phyloP scores from a whole-genome alignment of 2,797 vertebrate genomes.

The Melanotaenia parkinsoni region DNA sequence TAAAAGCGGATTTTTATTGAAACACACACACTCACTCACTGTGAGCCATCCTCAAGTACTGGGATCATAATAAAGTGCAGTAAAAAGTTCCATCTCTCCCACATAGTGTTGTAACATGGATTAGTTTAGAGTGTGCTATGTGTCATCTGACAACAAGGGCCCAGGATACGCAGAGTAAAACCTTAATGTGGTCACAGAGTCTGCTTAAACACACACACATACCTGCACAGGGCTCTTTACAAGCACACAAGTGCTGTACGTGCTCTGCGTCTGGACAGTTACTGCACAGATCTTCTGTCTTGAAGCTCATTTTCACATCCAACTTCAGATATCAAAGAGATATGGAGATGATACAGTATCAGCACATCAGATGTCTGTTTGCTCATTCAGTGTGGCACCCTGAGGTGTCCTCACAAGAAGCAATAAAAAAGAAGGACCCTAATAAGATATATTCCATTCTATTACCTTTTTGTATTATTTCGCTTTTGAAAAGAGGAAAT shows the following conservation, averaged over 20 bases:
- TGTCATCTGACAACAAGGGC: conserved; percentile 57
- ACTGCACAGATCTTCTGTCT: not conserved
- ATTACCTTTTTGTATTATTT: not conserved
- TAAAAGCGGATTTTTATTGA: conserved; percentile 12
- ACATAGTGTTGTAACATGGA: conserved; percentile 51
- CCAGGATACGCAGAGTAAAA: conserved; percentile 55
- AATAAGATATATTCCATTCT: not conserved
- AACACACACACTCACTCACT: not conserved
- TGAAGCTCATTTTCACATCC: not conserved
- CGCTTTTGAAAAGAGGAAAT: too few species aligned
- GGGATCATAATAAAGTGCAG: conserved; percentile 37
- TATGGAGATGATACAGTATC: too few species aligned
- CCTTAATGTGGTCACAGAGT: conserved; percentile 33
- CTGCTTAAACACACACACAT: conserved; percentile 13
- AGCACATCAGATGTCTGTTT: not conserved
- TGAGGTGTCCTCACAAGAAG: not conserved
- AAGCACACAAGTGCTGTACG: conserved; percentile 8
- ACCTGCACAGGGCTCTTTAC: conserved; percentile 25
- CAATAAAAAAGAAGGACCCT: not conserved
- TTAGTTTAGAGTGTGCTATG: conserved; percentile 37
- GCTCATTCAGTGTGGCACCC: not conserved
- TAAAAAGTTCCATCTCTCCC: conserved; percentile 47
- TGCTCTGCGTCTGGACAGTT: not conserved
- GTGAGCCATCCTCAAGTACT: conserved; percentile 13
- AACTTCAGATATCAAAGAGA: not conserved